These are phyloP conservation scores for Nibea coibor DNA, from an alignment of 2,113 vertebrate species.

Conservation along the genomic window DNA sequence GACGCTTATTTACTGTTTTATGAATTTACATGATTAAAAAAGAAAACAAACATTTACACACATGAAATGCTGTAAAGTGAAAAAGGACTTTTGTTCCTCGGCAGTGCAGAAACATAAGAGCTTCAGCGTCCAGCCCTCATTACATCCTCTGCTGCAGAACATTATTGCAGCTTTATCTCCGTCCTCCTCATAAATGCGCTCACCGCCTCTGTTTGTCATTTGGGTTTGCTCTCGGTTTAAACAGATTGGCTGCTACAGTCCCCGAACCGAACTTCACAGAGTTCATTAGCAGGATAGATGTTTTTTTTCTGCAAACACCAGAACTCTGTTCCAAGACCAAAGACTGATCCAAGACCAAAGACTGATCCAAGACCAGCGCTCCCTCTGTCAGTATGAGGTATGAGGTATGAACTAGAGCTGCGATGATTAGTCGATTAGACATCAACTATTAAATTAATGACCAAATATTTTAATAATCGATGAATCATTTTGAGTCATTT, in stretches of 20 bases:
- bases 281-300: constrained; percentile 6
- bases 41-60: neutral
- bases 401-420: too few species aligned
- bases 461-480: too few species aligned
- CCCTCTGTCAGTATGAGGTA: too few species aligned
- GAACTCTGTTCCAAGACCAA: too few species aligned
- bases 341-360: too few species aligned
- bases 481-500: too few species aligned
- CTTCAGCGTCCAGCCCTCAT: neutral
- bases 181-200: constrained; percentile 4
- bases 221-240: neutral
- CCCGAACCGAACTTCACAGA: neutral
- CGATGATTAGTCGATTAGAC: too few species aligned
- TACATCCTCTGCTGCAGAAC: constrained; percentile 1
- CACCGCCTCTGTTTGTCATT: constrained; percentile 15
- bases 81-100: neutral
- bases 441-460: too few species aligned
- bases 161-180: constrained; percentile 27
- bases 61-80: neutral
- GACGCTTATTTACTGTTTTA: neutral
- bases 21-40: neutral
- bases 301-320: too few species aligned
- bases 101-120: neutral
- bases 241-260: neutral
- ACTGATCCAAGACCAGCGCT: too few species aligned